Evolutionary conservation across 2,113 vertebrate genomes (phyloP), one percentile per base, ranked within the genome.

Genomic region (Caranx ignobilis): DNA sequence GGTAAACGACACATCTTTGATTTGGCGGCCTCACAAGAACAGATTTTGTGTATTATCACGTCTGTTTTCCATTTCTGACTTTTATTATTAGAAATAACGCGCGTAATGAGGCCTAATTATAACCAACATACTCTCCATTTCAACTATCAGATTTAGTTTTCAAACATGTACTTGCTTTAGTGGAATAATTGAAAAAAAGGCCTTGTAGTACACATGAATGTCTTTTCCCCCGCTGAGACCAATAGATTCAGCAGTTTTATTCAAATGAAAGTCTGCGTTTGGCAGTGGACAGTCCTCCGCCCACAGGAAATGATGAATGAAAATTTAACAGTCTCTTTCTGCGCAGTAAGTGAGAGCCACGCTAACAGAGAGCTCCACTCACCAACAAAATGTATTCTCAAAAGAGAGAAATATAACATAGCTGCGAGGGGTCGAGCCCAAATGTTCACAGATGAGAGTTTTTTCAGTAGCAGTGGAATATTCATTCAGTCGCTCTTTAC

Each of bases 301-400:
- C 84, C 74, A 81, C 54, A 86, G 78, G 61, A 75, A 70, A 81
- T 75, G 81, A 81, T 86, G 69, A 83, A 75, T 85, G 37, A 63
- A 86, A 57, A 71, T 83, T 19, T 47, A 75, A 75, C 21, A 7
- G 72, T 73, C 48, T 79, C 82, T 60, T 16, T 83, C 32, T n/a
- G 68, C 73, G 16, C 74, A 45, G 75, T 52, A 73, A 83, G 76
- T 48, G 74, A 72, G 66, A 2, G 19, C 66, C 34, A 55, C 11
- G 3, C 70, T 75, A 48, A 72, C 59, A 56, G 56, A 61, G 72
- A 68, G 56, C 10, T 39, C 15, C 61, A 45, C 75, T 70, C 67
- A 47, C 77, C 71, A 47, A 79, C 63, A 70, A 65, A 72, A 82
- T 76, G 50, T 76, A 47, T 39, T 79, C 57, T 72, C 71, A 70